Conservation (phyloP, 1,140 invertebrate genomes). For the Brevipalpus yothersi region DNA sequence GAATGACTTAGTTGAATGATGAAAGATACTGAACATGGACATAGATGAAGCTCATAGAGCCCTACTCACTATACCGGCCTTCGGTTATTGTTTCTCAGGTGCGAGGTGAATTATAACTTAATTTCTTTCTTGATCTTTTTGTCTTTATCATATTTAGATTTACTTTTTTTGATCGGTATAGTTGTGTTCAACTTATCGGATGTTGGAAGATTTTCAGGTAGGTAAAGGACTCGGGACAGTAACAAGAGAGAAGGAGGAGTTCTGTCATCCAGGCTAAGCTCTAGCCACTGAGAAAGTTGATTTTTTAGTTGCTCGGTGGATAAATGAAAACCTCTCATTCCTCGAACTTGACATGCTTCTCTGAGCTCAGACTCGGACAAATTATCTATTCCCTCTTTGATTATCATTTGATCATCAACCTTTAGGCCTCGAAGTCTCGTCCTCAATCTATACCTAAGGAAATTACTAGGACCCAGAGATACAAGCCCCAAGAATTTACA, state of each 20-base stretch:
- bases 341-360: constrained; percentile 66
- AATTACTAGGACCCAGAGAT: constrained; percentile 62
- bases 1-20: too few species aligned
- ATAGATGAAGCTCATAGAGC: too few species aligned
- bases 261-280: constrained; percentile 78
- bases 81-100: too few species aligned
- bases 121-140: too few species aligned
- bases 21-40: too few species aligned
- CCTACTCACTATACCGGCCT: too few species aligned
- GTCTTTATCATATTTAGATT: too few species aligned
- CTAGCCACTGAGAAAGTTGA: constrained; percentile 82
- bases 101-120: too few species aligned
- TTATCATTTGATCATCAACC: constrained; percentile 87
- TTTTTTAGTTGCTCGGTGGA: constrained; percentile 56
- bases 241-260: constrained; percentile 79
- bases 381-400: constrained; percentile 76
- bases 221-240: constrained; percentile 70
- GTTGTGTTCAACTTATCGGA: constrained; percentile 78
- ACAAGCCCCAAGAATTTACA: constrained; percentile 76
- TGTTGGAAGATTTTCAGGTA: constrained; percentile 60
- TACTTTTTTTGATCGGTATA: constrained; percentile 33
- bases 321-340: constrained; percentile 89
- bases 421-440: constrained; percentile 69
- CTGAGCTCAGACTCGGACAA: constrained; percentile 75
- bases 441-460: constrained; percentile 72